Evolutionary conservation across 2,797 vertebrate species (phyloP), one percentile per base, ranked within the genome.

Genomic region (Gobionotothen gibberifrons): DNA sequence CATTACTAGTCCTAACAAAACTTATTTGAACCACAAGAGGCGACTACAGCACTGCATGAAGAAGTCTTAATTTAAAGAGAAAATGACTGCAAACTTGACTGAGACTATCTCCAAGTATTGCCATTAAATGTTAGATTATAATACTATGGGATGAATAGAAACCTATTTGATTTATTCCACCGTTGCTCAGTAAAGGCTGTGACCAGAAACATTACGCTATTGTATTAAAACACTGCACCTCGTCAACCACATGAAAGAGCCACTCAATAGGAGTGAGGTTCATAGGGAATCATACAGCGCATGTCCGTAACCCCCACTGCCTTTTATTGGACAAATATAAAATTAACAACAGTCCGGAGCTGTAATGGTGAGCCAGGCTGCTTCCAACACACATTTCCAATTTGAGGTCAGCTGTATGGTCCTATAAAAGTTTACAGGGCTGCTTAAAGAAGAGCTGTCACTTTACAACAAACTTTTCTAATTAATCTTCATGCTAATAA

Each of bases 311-410:
- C 86, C 94, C 93, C 94, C 82, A 84, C 94, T 95, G 93, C 87
- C 92, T 97, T 97, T 98, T 98, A 98, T 97, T 96, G 92, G 95
- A 94, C 94, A 96, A 95, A 96, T 96, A 96, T 98, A 97, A 98
- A 97, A 97, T 98, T 98, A 98, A 97, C 96, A 97, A 93, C 96
- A 97, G 94, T 83, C 87, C 89, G 86, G 79, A 93, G 92, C 93
- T 93, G 87, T 95, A 95, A 97, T 92, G 80, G 89, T 80, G 82
- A 91, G 85, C 94, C 93, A 93, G 91, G 89, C 93, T 82, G 85
- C 91, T 95, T 96, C 94, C 94, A 96, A 95, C 94, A 96, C 95
- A 96, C 95, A 97, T 96, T 96, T 96, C 95, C 95, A 96, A 94
- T 96, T 95, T 96, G 96, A 96, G 96, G 96, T 98, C 95, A 96